phyloP scores from a whole-genome alignment of 1,140 invertebrate species.

The Drosophila nannoptera region DNA sequence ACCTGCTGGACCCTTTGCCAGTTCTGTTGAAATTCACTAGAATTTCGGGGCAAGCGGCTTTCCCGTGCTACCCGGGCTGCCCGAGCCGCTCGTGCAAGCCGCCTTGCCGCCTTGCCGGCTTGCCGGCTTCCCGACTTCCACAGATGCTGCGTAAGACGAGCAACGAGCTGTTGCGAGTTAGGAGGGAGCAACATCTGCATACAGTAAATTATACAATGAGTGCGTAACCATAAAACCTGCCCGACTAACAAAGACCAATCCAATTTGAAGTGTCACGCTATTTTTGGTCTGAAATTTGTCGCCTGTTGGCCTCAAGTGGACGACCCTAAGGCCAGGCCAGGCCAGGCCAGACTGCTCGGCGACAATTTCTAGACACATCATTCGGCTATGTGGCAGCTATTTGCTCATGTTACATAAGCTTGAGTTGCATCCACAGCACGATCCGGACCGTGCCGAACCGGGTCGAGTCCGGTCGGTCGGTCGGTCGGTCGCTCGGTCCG shows the following conservation, averaged over 20 bases:
- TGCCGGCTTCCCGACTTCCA: constrained; percentile 24
- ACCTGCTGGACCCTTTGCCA: constrained; percentile 11
- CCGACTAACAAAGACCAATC: constrained; percentile 45
- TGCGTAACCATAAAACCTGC: constrained; percentile 72
- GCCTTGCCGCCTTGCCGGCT: too few species aligned
- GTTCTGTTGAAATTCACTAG: constrained; percentile 69
- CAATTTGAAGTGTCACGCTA: constrained; percentile 73
- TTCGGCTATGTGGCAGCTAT: constrained; percentile 47
- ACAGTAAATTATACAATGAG: constrained; percentile 67
- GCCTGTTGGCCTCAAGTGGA: constrained; percentile 61
- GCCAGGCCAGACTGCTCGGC: constrained; percentile 63
- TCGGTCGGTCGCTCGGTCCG: too few species aligned
- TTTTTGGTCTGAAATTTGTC: constrained; percentile 73
- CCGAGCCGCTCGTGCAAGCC: too few species aligned
- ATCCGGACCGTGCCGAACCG: constrained; percentile 19
- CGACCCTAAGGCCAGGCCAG: constrained; percentile 36
- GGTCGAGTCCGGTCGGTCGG: too few species aligned
- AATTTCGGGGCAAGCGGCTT: constrained; percentile 54
- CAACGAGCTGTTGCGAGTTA: constrained; percentile 7
- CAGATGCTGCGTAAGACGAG: constrained; percentile 19
- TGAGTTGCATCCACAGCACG: constrained; percentile 37
- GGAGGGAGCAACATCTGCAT: constrained; percentile 56
- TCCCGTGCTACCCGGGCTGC: constrained; percentile 12
- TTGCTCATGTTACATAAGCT: constrained; percentile 69
- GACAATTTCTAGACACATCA: constrained; percentile 62